phyloP scores from a whole-genome alignment of 2,797 vertebrate species.

The Coracias cyanogaster region DNA sequence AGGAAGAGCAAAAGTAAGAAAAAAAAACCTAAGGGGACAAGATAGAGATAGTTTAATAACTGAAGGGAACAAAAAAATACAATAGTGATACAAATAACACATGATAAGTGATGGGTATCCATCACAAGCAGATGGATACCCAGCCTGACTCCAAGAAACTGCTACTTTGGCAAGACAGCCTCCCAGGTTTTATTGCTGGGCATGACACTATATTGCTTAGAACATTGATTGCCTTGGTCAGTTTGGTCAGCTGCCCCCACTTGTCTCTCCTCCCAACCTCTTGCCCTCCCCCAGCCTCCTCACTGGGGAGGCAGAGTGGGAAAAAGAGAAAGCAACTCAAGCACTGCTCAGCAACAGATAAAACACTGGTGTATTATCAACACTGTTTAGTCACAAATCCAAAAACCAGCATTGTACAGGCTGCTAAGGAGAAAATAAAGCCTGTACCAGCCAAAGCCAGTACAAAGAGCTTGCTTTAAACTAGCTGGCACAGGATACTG shows the following conservation, averaged over 20 bases:
- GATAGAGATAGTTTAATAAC: neutral
- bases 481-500: fast-evolving
- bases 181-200: neutral
- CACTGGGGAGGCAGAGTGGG: neutral
- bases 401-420: neutral
- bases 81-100: neutral
- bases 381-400: neutral
- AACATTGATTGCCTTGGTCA: neutral
- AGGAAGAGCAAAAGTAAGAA: neutral
- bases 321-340: neutral
- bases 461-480: neutral
- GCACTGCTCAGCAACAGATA: neutral
- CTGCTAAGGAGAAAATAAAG: neutral
- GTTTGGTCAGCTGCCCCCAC: neutral
- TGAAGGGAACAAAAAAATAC: neutral
- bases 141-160: neutral
- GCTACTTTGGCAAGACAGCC: neutral
- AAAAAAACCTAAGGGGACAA: neutral
- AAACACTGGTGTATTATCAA: neutral
- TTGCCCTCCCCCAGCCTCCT: neutral
- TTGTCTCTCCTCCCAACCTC: neutral
- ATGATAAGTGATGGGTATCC: too few relatives aligned
- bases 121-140: neutral
- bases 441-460: neutral
- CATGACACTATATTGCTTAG: neutral